A percentile compares a stretch with the other conserved stretches of the same genome.
phyloP scores from a whole-genome alignment of 2,888 invertebrate genomes.

The Onthophagus sagittarius region DNA sequence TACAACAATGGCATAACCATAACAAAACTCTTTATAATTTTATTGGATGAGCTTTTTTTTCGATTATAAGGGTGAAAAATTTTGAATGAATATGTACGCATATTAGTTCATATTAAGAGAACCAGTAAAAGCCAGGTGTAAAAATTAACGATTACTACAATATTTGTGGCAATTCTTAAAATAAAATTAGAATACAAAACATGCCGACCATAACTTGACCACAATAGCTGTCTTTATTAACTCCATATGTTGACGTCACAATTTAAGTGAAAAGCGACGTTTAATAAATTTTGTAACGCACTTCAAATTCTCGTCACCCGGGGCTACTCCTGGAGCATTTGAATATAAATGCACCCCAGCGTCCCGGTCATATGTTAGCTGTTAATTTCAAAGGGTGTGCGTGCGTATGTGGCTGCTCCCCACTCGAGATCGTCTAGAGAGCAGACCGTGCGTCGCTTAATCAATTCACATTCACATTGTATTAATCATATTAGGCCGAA shows the following conservation, averaged over 20 bases:
- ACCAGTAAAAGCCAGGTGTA: neutral
- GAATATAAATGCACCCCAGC: slow-evolving; percentile 6
- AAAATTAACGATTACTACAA: too few relatives aligned
- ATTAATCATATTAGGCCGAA: slow-evolving; percentile 38
- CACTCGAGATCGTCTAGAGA: slow-evolving; percentile 29
- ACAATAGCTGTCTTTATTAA: slow-evolving; percentile 44
- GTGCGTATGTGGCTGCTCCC: slow-evolving; percentile 14
- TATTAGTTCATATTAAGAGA: neutral
- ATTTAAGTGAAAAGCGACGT: neutral
- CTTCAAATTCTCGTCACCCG: neutral
- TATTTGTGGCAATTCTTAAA: too few relatives aligned
- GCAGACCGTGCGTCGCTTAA: slow-evolving; percentile 32
- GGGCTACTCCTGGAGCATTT: neutral
- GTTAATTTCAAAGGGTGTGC: slow-evolving; percentile 12
- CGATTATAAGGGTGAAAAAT: neutral
- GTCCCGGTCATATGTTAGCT: slow-evolving; percentile 17
- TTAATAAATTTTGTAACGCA: neutral
- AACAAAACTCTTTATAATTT: neutral
- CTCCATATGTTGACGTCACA: neutral
- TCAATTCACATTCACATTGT: slow-evolving; percentile 37
- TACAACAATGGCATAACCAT: neutral
- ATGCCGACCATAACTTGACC: slow-evolving; percentile 1
- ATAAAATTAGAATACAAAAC: too few relatives aligned
- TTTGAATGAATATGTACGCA: neutral
- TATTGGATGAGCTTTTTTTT: neutral